Base-by-base conservation (phyloP, 35 echinoderm and acorn worm species). In the Heliocidaris erythrogramma region DNA sequence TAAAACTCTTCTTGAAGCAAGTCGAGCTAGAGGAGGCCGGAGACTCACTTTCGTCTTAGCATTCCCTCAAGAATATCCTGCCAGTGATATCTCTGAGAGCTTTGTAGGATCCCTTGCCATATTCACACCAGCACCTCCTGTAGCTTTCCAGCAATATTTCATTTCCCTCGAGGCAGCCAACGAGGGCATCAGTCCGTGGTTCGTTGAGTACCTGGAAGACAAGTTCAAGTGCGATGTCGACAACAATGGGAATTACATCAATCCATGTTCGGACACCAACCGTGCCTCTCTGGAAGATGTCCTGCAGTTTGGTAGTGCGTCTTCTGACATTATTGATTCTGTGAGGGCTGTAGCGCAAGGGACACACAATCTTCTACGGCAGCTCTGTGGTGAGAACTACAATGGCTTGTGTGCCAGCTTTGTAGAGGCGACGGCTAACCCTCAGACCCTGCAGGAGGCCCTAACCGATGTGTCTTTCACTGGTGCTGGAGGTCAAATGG, bases 181-280 rank as follows among this genome's bases (percentile, higher is more conserved):
- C 13, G 85, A 94, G 48, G 32, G 49, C n/a, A 49, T 49, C 13
- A 94, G 93, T 69, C 95, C 95, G 13, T 96, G 95, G 95, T 96
- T 96, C 47, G n/a, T 52, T 27, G 95, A 96, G 32, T 96, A 85
- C 93, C 30, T 96, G 3, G 92, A 93, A 13, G 49, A 88, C 48
- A 94, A 84, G 61, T 96, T 50, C 93, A 90, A 94, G 30, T 96
- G 95, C 48, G 53, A 59, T 49, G 21, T 85, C 2, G 29, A 86
- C 52, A 18, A 30, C 18, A 30, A 32, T 71, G 87, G 86, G 90
- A 16, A 94, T 49, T 88, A 48, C 56, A 7, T 6, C 14, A 49
- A 27, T 31, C 17, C 21, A 24, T 96, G 95, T 65, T 14, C 17
- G 0, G 52, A 48, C 13, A 49, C 49, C 11, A 85, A 94, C 32